A percentile compares a stretch with the other conserved stretches of the same genome.
Evolutionary conservation across 64 coral and sea anemone species (phyloP).

Genomic region (Dendronephthya gigantea): DNA sequence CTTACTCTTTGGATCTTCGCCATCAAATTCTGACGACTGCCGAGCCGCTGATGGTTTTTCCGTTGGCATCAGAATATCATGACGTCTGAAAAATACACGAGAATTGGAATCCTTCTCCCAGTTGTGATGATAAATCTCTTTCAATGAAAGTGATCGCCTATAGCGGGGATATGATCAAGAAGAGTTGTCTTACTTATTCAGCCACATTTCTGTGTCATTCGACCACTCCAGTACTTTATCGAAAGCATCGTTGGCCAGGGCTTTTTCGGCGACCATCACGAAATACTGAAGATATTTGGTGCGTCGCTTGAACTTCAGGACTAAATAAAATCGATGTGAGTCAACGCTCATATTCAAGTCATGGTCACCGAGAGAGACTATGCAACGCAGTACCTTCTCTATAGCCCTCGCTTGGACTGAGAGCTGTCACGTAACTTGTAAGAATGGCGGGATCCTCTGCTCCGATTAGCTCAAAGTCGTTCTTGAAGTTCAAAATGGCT

Average conservation of each 20-base stretch:
- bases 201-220: neutral
- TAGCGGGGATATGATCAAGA: too few relatives aligned
- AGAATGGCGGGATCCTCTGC: conserved; percentile 76
- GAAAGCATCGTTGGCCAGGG: neutral
- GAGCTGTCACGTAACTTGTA: conserved; percentile 52
- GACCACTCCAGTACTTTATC: neutral
- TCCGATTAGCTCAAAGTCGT: conserved; percentile 76
- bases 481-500: conserved; percentile 47
- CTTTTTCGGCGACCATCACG: neutral
- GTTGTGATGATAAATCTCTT: too few relatives aligned
- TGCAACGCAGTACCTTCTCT: conserved; percentile 93
- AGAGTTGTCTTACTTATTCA: neutral
- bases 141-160: too few relatives aligned
- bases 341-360: too few relatives aligned
- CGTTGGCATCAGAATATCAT: neutral
- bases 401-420: conserved; percentile 54
- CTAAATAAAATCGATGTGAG: neutral
- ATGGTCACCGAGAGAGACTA: too few relatives aligned
- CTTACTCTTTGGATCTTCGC: conserved; percentile 78
- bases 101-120: too few relatives aligned
- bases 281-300: conserved; percentile 2
- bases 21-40: neutral
- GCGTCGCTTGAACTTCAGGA: neutral
- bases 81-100: neutral
- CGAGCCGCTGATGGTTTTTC: neutral